Evolutionary conservation across 2,888 invertebrate genomes (phyloP).

Genomic region (Cheilosia urbana): DNA sequence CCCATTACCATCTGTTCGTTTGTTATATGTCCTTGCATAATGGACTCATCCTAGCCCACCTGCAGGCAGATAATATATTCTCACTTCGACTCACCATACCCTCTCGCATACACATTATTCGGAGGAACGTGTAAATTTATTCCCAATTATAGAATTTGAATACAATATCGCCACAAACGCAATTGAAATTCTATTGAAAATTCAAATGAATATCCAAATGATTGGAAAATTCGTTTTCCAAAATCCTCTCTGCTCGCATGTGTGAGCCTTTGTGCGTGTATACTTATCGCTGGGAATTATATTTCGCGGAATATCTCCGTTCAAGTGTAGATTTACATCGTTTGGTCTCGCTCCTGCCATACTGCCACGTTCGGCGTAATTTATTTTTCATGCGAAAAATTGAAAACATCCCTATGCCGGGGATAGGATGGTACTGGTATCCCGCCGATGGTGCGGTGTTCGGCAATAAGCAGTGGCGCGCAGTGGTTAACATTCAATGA

Average conservation of each 20-base stretch:
- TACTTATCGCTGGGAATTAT: conserved; percentile 5
- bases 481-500: conserved; percentile 73
- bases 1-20: too few relatives aligned
- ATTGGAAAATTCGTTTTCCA: conserved; percentile 52
- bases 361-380: conserved; percentile 25
- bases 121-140: conserved; percentile 5
- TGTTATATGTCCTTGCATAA: too few relatives aligned
- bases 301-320: neutral
- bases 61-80: neutral
- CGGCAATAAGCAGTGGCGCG: conserved; percentile 44
- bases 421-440: neutral
- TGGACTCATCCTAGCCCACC: too few relatives aligned
- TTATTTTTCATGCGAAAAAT: conserved; percentile 44
- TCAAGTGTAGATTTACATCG: conserved; percentile 6
- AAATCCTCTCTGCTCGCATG: neutral
- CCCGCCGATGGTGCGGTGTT: neutral
- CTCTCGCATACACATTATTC: neutral
- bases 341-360: neutral
- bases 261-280: neutral
- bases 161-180: conserved; percentile 31
- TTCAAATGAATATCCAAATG: conserved; percentile 42
- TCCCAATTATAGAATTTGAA: conserved; percentile 35
- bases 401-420: conserved; percentile 31
- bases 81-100: too few relatives aligned
- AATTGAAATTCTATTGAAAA: conserved; percentile 25